Evolutionary conservation across 2,797 vertebrate species (phyloP), one percentile per base, ranked within the genome.

Genomic region (Rhodeus uyekii): DNA sequence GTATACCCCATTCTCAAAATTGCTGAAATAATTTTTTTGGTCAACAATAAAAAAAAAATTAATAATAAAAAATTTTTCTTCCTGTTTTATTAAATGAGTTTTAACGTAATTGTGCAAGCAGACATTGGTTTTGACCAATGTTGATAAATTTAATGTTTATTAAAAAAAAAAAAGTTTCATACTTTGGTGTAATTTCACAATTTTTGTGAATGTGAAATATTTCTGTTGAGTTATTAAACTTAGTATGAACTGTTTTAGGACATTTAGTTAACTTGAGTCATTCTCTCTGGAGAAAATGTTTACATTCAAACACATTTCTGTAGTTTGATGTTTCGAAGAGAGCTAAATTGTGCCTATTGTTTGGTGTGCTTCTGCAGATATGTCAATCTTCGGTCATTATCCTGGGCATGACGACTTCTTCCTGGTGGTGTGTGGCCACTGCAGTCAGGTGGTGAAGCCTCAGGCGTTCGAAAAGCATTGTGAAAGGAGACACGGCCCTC

Each of bases 401-500:
- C 97, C 97, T 0, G 96, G 96, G 3, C 96, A 97, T 0, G 97
- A 98, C 3, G 97, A 98, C 90, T 98, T 98, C 91, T 98, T 95
- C 93, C 93, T 98, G 92, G 97, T 98, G 91, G 96, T 98, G 48
- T 98, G 97, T 90, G 96, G 95, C 92, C 96, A 97, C 74, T 98
- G 97, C 90, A 93, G 96, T 90, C 97, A 97, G 87, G 96, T 98
- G 83, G 96, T 98, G 91, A 98, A 98, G 89, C 97, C 97, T 1
- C 97, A 98, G 90, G 97, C 97, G 24, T 98, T 98, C 76, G 96
- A 98, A 90, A 97, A 97, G 89, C 97, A 98, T 92, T 98, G 96
- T 65, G 97, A 98, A 91, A 93, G 96, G 83, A 93, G 97, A 82
- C 97, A 98, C 0, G 96, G 96, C 76, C 95, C 97, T 0, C 92